Evolutionary conservation across 2,113 vertebrate species (phyloP).

Genomic region (Oxygymnocypris stewartii): DNA sequence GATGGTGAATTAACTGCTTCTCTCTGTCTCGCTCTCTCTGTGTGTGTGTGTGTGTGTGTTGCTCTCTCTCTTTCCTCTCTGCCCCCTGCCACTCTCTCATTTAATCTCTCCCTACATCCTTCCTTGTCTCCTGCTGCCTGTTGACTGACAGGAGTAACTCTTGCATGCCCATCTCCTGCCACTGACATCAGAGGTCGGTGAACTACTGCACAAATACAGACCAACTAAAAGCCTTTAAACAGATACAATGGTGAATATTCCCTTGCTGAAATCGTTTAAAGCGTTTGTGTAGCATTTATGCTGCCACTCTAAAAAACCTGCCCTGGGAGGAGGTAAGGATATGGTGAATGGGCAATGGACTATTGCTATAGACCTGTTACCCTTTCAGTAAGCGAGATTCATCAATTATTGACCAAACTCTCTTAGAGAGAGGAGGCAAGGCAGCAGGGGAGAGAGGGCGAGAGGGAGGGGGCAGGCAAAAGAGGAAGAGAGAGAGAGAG

Average conservation of each 20-base stretch:
- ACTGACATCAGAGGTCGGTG: not conserved
- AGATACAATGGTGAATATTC: conserved; percentile 17
- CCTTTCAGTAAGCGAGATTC: conserved; percentile 50
- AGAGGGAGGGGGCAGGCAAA: conserved; percentile 34
- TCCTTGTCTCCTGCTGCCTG: conserved; percentile 71
- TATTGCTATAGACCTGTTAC: conserved; percentile 53
- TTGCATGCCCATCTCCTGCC: conserved; percentile 57
- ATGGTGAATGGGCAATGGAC: conserved; percentile 34
- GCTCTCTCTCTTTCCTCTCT: conserved; percentile 64
- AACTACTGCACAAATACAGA: not conserved
- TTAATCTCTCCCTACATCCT: conserved; percentile 73
- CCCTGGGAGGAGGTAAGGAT: conserved; percentile 2
- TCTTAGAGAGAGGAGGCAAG: conserved; percentile 54
- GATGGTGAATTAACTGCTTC: conserved; percentile 69
- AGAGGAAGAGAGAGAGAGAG: conserved; percentile 39
- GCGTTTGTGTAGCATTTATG: not conserved
- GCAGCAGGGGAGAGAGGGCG: conserved; percentile 55
- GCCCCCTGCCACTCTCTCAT: conserved; percentile 76
- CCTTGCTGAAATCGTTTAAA: conserved; percentile 2
- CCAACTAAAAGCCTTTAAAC: not conserved
- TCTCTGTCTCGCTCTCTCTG: conserved; percentile 61
- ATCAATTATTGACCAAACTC: conserved; percentile 54
- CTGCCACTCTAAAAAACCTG: conserved; percentile 8
- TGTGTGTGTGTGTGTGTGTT: too few relatives aligned
- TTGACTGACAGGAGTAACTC: conserved; percentile 71